Base-by-base conservation (phyloP, 2,113 vertebrate species). In the Oenanthe melanoleuca region DNA sequence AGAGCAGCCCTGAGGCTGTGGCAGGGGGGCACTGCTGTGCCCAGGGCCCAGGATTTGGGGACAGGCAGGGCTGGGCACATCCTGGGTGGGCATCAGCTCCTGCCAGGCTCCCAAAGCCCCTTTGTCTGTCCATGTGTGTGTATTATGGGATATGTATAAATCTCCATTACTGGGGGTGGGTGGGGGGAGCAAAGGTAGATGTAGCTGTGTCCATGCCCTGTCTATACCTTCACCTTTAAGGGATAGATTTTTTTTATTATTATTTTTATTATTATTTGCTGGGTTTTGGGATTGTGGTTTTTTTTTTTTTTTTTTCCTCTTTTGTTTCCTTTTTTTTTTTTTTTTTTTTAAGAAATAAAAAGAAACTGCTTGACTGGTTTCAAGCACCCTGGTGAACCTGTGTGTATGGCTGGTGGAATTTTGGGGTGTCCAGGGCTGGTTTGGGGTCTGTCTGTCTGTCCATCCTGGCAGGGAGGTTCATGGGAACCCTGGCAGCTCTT, bases 361-460 rank as follows among this genome's bases (percentile, higher is more conserved):
- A 91, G 81, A 95, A 95, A 86, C 23, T 93, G 98, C 98, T 98
- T 98, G 98, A 98, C 98, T 98, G 98, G 98, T 98, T 98, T 98
- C 98, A 98, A 98, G 98, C 98, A 96, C 95, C 93, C 47, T 95
- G 88, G 90, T 89, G 92, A 97, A 72, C 77, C 53, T 5, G 4
- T 0, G 5, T 45, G 91, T 77, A 22, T 86, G 88, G 13, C 65
- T 91, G 80, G 34, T 22, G 2, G 86, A 24, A 81, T 42, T 89
- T n/a, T 80, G 40, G 49, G 11, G 8, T 47, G 34, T 15, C 53
- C 3, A 11, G 42, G 25, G 26, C 22, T n/a, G 71, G 4, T 56
- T 7, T 2, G 38, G 55, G 63, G 26, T 72, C 47, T 5, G 1
- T 38, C n/a, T 66, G 20, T 52, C 65, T 0, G 1, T 63, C 74